Evolutionary conservation across 2,888 invertebrate species (phyloP), one percentile per base, ranked within the genome.

Genomic region (Lochmaea capreae): DNA sequence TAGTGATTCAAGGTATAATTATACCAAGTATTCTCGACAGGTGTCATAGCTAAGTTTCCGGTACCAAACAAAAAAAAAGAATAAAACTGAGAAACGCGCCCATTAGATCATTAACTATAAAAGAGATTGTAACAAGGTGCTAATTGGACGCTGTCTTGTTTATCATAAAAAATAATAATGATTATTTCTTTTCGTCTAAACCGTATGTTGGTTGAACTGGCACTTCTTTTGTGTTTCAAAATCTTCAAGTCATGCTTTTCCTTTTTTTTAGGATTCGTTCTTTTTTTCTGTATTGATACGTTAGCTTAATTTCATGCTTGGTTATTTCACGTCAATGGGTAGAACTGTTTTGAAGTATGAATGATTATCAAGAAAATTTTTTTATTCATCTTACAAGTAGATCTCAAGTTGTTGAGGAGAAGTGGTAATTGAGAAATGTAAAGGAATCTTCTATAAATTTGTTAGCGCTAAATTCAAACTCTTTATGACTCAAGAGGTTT

Each of bases 121-220:
- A 71, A 81, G 83, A 80, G 76, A 76, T 42, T 54, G 42, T 62
- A 39, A 46, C 82, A 79, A 82, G 82, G 79, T 84, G 82, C 83
- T 85, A 85, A 85, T 85, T 85, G 85, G 85, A 83, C 82, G 81
- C 78, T 81, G 83, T 83, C 81, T 80, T 77, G 83, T 79, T 79
- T 79, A 77, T 83, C 65, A 65, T 65, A 84, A 83, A 83, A 82
- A 77, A 71, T 65, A 84, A 83, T 83, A 82, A 77, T 80, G 78
- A 83, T 76, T 81, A 80, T 84, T 70, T 80, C 79, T 71, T 78
- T 33, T 11, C 78, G 71, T 81, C 77, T 80, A 75, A 79, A 74
- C 84, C 82, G 80, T 82, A 82, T 76, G 81, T 77, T 77, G 74
- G 77, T 75, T 72, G 71, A 74, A 80, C 83, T 83, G 83, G 82